Evolutionary conservation across 2,113 vertebrate genomes (phyloP), one percentile per base, ranked within the genome.

Genomic region (Ptychochromis oligacanthus): DNA sequence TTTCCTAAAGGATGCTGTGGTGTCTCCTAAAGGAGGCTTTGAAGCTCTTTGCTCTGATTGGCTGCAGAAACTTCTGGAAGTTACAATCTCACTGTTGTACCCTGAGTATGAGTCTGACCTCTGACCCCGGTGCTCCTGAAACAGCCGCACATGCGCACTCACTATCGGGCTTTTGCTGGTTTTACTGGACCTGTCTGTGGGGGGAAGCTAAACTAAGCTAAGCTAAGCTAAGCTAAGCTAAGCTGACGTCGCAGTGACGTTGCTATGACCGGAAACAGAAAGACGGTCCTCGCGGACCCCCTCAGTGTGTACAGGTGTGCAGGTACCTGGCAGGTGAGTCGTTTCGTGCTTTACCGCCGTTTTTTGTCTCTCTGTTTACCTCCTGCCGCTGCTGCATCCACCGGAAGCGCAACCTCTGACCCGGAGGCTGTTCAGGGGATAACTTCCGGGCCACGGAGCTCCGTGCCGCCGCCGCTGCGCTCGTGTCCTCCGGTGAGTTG

Each of bases 341-440:
- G 31, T 9, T 7, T 3, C 17, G 6, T 36, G 15, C 20, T 38
- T 79, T 64, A 17, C 65, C 26, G 43, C 43, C 18, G 24, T 52
- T 52, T n/a, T 52, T 17, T 28, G 15, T 26, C 43, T 17, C 15
- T 20, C 10, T 70, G 17, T 52, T 31, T 70, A 70, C 28, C 28
- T 52, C 20, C 24, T 18, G 1, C 34, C 2, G 22, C 61, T n/a
- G 6, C 6, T 26, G 10, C 4, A 6, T 12, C 3, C 0, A 62
- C 75, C 82, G 89, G 92, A 90, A 90, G 4, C 52, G 34, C 7
- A 65, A 58, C 20, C 2, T 79, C 5, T 83, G 38, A 85, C 77
- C 88, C 89, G 81, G 83, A 80, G 86, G 20, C 13, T 9, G 17
- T 20, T 1, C 0, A 2, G 0, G 2, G 15, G 8, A 77, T 4